Base-by-base conservation (phyloP, 1,140 invertebrate genomes). In the Wasmannia auropunctata region DNA sequence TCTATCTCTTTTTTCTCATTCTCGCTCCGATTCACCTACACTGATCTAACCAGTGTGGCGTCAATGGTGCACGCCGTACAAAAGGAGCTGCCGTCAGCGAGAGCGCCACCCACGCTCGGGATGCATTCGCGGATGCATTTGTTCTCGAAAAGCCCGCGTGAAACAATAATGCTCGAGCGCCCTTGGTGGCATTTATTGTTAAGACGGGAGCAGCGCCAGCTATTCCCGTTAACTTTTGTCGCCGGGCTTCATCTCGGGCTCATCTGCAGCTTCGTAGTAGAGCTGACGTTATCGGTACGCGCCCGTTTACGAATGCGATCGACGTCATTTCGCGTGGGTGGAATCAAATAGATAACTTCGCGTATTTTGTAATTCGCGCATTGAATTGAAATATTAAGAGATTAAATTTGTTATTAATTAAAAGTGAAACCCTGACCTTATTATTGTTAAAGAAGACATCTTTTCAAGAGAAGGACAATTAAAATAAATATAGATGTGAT, bases 131-230 rank as follows among this genome's bases (percentile, higher is more conserved):
- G 16, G 34, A 22, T 31, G 37, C 37, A 72, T 81, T 70, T 72
- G 65, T 81, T 81, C 77, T 70, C 25, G 65, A 37, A 56, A 81
- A 81, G 65, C 46, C 16, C 63, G 46, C 49, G 46, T n/a, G 46
- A 81, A 72, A 81, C 79, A 81, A 81, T 81, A 81, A 81, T 56
- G 51, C 49, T 81, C 49, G 65, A 81, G 34, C 65, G 37, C 28
- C 37, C 65, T 72, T 81, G 49, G 37, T 49, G 34, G 51, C 65
- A 81, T 72, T 81, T 81, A 43, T 81, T 81, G 65, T 81, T 70
- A 70, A 72, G 14, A 19, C 65, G 19, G 22, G 19, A 54, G 49
- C 56, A 34, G 22, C 19, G 40, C 70, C 60, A 28, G 60, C 19
- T 3, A 37, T 31, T 76, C 4, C 46, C 31, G 74, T 28, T 62